phyloP scores from a whole-genome alignment of 2,113 vertebrate species.

The Lethenteron reissneri region DNA sequence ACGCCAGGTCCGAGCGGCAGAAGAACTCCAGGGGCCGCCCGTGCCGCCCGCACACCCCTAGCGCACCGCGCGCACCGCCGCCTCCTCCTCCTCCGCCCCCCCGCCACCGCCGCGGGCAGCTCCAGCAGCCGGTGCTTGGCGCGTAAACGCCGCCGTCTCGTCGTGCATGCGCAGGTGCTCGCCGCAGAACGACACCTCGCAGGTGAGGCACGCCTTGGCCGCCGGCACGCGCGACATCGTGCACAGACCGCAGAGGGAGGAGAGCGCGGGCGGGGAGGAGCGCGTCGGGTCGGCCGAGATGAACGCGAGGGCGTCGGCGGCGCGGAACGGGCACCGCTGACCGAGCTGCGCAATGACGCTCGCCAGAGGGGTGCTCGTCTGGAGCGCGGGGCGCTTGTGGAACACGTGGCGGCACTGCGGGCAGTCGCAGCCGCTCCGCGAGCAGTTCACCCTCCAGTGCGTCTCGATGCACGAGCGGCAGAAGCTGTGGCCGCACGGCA shows the following conservation, averaged over 20 bases:
- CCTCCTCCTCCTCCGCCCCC: too few relatives aligned
- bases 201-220: background rate
- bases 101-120: too few relatives aligned
- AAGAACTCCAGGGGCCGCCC: too few relatives aligned
- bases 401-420: conserved; percentile 18
- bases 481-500: conserved; percentile 24
- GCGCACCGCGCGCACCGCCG: too few relatives aligned
- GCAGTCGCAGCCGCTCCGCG: conserved; percentile 13
- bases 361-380: conserved; percentile 18
- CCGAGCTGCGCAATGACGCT: conserved; percentile 18
- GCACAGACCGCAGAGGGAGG: too few relatives aligned
- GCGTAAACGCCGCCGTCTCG: background rate
- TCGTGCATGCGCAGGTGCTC: background rate
- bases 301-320: too few relatives aligned
- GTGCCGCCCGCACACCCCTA: too few relatives aligned
- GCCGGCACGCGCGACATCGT: background rate
- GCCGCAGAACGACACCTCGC: background rate
- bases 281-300: too few relatives aligned
- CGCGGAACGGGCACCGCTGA: background rate
- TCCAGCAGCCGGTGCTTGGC: too few relatives aligned
- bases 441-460: conserved; percentile 9
- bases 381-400: conserved; percentile 6
- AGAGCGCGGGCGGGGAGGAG: too few relatives aligned
- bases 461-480: conserved; percentile 18
- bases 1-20: too few relatives aligned